Percentiles rank a stretch among this genome's conserved stretches.
Conservation (phyloP, 2,113 vertebrate species). For the Bucco capensis region DNA sequence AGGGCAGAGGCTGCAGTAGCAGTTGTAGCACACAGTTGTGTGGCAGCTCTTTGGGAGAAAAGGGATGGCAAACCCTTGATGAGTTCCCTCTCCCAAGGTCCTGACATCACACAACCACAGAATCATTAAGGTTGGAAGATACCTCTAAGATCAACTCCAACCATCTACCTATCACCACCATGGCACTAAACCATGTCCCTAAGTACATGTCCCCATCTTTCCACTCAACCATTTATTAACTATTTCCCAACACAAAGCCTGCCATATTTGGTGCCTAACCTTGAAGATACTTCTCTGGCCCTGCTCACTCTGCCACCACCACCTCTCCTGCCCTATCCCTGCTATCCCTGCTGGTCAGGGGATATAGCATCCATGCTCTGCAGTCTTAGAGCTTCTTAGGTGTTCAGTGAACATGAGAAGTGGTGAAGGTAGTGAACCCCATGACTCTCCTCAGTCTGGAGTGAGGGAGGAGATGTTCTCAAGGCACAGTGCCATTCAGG, state of each 20-base stretch:
- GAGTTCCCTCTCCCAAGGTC: neutral
- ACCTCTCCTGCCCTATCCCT: rapidly evolving
- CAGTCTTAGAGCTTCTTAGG: neutral
- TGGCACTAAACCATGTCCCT: no score
- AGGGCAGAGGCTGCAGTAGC: neutral
- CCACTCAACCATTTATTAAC: neutral
- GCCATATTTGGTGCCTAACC: neutral
- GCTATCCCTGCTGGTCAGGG: neutral
- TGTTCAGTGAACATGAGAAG: neutral
- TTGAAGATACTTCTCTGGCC: neutral
- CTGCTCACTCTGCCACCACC: neutral
- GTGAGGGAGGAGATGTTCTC: neutral
- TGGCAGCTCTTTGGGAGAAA: neutral
- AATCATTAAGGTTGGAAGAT: no score
- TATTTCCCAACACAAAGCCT: neutral
- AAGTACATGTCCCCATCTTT: no score
- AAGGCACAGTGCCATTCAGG: neutral
- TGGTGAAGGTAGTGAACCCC: neutral
- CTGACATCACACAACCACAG: no score
- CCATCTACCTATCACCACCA: no score
- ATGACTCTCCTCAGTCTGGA: neutral
- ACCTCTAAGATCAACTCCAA: no score
- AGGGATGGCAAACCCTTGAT: neutral
- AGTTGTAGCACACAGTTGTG: neutral
- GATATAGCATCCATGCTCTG: neutral